Evolutionary conservation across 2,113 vertebrate species (phyloP).

Genomic region (Rallus limicola): DNA sequence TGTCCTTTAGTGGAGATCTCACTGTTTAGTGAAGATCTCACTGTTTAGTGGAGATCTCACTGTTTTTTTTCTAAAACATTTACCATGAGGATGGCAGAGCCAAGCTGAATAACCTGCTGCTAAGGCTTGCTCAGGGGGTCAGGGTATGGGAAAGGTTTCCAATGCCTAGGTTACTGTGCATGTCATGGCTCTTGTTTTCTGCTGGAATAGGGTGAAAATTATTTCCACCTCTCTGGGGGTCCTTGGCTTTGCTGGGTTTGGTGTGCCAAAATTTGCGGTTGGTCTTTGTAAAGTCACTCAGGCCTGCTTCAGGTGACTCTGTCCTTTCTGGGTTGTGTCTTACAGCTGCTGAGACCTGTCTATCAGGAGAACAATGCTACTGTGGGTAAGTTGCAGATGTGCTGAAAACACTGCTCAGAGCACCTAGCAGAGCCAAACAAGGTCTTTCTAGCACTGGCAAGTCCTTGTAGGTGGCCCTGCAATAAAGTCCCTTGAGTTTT

Average conservation of each 20-base stretch:
- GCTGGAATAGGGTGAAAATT: background rate
- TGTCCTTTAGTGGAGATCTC: background rate
- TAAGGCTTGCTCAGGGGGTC: background rate
- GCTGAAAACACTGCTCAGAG: background rate
- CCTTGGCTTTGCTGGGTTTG: background rate
- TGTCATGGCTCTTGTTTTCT: background rate
- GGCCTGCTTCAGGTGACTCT: background rate
- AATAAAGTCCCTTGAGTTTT: accelerated
- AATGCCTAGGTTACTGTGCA: background rate
- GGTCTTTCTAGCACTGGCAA: background rate
- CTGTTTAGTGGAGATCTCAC: background rate
- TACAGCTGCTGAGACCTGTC: slow-evolving; percentile 86
- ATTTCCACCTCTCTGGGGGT: background rate
- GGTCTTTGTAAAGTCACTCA: background rate
- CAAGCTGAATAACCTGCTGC: background rate
- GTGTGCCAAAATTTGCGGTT: background rate
- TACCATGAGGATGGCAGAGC: background rate
- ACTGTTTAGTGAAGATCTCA: background rate
- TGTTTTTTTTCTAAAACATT: background rate
- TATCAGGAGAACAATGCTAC: slow-evolving; percentile 84
- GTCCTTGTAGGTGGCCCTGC: background rate
- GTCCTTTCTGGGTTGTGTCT: slow-evolving; percentile 30
- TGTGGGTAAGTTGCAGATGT: slow-evolving; percentile 76
- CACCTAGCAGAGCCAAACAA: background rate
- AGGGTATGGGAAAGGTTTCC: background rate